A percentile compares a stretch with the other conserved stretches of the same genome.
phyloP scores from a whole-genome alignment of 2,113 vertebrate species.

The Entelurus aequoreus region DNA sequence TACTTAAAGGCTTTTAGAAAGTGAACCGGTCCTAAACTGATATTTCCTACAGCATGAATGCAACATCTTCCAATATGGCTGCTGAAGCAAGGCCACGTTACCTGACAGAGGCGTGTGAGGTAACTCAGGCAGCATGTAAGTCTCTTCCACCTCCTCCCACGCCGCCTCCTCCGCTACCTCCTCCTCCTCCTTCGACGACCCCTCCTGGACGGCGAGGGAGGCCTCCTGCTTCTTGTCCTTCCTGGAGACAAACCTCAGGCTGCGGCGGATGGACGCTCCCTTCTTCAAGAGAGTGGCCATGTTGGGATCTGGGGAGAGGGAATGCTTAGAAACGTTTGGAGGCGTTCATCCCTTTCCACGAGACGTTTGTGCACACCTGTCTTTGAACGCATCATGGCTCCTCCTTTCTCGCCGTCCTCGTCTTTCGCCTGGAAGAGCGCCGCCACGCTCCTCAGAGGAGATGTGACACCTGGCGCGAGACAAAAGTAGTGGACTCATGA shows the following conservation, averaged over 20 bases:
- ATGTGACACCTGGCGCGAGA: background rate
- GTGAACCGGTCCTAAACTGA: too few relatives aligned
- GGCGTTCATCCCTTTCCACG: background rate
- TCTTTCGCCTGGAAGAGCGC: background rate
- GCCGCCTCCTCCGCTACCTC: too few relatives aligned
- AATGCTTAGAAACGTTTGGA: background rate
- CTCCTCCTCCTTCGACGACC: background rate
- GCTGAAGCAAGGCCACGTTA: conserved; percentile 25
- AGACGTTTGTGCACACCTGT: background rate
- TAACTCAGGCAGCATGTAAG: conserved; percentile 58
- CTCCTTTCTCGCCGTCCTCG: background rate
- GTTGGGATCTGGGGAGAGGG: conserved; percentile 34
- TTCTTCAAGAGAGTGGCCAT: conserved; percentile 13
- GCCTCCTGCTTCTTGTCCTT: conserved; percentile 15
- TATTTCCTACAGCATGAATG: too few relatives aligned
- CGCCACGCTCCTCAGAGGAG: background rate
- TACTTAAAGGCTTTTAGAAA: too few relatives aligned
- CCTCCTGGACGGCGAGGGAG: conserved; percentile 5
- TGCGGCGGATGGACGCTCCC: conserved; percentile 14
- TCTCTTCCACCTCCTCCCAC: conserved; percentile 44
- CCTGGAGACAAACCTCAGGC: conserved; percentile 29
- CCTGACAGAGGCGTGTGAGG: conserved; percentile 66
- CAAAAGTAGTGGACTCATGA: too few relatives aligned
- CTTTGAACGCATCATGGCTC: background rate
- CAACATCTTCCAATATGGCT: too few relatives aligned